Evolutionary conservation across 2,113 vertebrate species (phyloP), one percentile per base, ranked within the genome.

Genomic region (Nerophis ophidion): DNA sequence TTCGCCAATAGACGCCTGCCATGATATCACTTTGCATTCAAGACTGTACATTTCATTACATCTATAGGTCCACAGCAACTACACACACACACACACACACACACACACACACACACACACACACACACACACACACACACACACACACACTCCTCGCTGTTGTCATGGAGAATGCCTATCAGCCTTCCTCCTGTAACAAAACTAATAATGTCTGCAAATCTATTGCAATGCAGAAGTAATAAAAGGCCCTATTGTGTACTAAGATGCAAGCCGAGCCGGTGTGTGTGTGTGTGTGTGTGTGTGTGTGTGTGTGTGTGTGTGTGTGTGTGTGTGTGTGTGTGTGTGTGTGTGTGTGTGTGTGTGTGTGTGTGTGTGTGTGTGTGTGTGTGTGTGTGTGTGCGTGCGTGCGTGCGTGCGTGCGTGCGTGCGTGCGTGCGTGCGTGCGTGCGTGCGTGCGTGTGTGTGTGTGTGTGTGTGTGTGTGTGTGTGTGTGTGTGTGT

Each of bases 81-180:
- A 5, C 54, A 49, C 42, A 8, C 46, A 56, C 40, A 42, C 56
- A 66, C 16, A 7, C 54, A 55, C 33, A 61, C 58, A 57, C 54
- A 58, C 71, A 33, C 56, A 60, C 49, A 60, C 51, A 58, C 71
- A 33, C 56, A 60, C 49, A 60, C 51, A 55, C 33, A 61, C 58
- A 57, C 54, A 5, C 54, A 49, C 42, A 8, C 46, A 56, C 40
- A 42, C 56, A 66, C 16, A 7, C 54, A 55, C 33, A 61, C 58
- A 57, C 54, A 58, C 71, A 33, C 56, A 60, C 49, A 60, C 51
- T 52, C 13, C 47, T 12, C 5, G 6, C 66, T 38, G 81, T 87
- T 85, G 83, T 84, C 84, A 83, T 85, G 84, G 79, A 60, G 71
- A 86, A 74, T 65, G 61, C 49, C 47, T 70, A 77, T 60, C 33